Base-by-base conservation (phyloP, 1,140 invertebrate species). In the Wasmannia auropunctata region DNA sequence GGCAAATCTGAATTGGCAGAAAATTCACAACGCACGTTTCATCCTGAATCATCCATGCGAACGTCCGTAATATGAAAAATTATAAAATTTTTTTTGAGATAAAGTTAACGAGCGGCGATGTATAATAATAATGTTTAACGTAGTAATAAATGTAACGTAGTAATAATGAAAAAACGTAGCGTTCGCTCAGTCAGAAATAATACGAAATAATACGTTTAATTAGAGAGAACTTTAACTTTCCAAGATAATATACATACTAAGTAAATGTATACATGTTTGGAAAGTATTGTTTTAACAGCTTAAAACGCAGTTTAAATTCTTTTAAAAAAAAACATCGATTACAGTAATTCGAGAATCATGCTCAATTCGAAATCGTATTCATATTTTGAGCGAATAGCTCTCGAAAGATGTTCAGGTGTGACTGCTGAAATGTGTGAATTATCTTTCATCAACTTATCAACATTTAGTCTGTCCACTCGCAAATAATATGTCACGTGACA, bases 51-150 rank as follows among this genome's bases (percentile, higher is more conserved):
- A 14, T 5, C 22, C 49, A 51, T 31, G 14, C 7, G 3, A 16
- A 67, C 43, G 25, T 34, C 31, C 2, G 11, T 31, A 11, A 4
- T 46, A 7, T 37, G 14, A 58, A 72, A 85, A 58, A 86, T 56
- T 8, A 49, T 49, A 72, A 88, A n/a, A n/a, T n/a, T n/a, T 89
- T 90, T 72, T 76, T 75, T 80, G 28, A 75, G 25, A 51, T 70
- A 25, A 22, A 46, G 56, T 58, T 86, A 86, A 80, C 86, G 46
- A 37, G 19, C 54, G 16, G 16, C 6, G 28, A 75, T 70, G 62
- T 11, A 31, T 16, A 8, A 49, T 11, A 60, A 67, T 75, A 72
- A 74, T 58, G 46, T n/a, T 83, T 83, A 83, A n/a, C n/a, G n/a
- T n/a, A n/a, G n/a, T n/a, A n/a, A n/a, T n/a, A n/a, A n/a, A n/a